Base-by-base conservation (phyloP, 1,140 invertebrate species). In the Polypedilum vanderplanki region DNA sequence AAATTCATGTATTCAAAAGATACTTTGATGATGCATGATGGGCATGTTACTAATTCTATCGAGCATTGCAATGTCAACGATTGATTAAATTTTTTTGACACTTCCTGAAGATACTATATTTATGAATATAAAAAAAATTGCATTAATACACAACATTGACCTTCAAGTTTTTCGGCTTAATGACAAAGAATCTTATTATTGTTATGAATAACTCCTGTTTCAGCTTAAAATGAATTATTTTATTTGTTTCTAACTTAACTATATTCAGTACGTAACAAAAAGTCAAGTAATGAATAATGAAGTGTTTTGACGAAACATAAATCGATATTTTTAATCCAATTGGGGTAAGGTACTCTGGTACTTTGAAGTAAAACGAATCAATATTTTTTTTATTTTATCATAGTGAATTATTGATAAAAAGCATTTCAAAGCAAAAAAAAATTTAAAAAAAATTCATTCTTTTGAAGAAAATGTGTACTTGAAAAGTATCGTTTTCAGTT, bases 31-130 rank as follows among this genome's bases (percentile, higher is more conserved):
- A 90, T 85, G 78, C 90, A 91, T 3, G 88, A 89, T 0, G 90
- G 88, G 79, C 90, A 91, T 7, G 90, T 90, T 7, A 90, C 86
- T 67, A 91, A 80, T 78, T 91, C 89, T 73, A 91, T 81, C 75
- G 85, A 87, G 79, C 90, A 91, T 76, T 89, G 87, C 76, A 85
- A 83, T 24, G 75, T 77, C 9, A 70, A 74, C 12, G 41, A 75
- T 40, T 46, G 46, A 67, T 75, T 76, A 40, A 40, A 76, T 65
- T 20, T 75, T 75, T 64, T 75, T 77, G 5, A 77, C 77, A 1
- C 79, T 79, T 76, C 80, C 81, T 74, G n/a, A 7, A 74, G 7
- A 40, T 74, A 40, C 33, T 74, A n/a, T 74, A n/a, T 20, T 70
- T 17, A 40, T 40, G 33, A 41, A 73, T 7, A 40, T 24, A 33